These are phyloP conservation scores for Lophius piscatorius DNA, from an alignment of 2,113 vertebrate species.

Conservation along the genomic window DNA sequence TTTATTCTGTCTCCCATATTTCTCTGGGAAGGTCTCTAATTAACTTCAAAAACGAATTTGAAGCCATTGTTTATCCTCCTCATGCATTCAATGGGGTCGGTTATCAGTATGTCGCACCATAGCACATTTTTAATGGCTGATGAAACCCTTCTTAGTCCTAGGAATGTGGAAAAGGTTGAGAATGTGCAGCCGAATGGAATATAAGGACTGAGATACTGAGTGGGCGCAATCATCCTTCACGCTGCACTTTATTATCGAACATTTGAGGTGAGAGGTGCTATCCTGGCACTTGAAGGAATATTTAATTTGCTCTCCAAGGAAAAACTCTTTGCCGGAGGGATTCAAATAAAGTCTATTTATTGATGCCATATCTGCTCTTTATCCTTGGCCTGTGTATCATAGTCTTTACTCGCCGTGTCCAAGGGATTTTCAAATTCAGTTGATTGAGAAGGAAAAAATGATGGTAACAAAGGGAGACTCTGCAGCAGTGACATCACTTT, in stretches of 20 bases:
- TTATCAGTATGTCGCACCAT: constrained; percentile 22
- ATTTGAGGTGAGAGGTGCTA: constrained; percentile 3
- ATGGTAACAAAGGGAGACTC: constrained; percentile 64
- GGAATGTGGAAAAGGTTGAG: not conserved
- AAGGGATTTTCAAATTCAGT: constrained; percentile 25
- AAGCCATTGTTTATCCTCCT: constrained; percentile 7
- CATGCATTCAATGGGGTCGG: not conserved
- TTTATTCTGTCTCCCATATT: constrained; percentile 4
- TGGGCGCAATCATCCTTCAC: constrained; percentile 15
- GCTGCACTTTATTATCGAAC: constrained; percentile 10
- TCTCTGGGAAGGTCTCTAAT: constrained; percentile 1
- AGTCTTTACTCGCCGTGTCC: constrained; percentile 13
- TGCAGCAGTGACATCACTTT: constrained; percentile 57
- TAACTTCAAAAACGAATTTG: no score
- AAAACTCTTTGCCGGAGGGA: constrained; percentile 19
- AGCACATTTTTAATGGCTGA: constrained; percentile 6
- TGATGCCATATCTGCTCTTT: constrained; percentile 23
- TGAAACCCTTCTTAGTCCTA: not conserved
- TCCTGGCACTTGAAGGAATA: constrained; percentile 15
- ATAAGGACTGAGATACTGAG: not conserved
- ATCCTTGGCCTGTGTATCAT: not conserved
- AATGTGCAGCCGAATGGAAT: not conserved
- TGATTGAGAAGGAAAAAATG: constrained; percentile 39
- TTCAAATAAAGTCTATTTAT: constrained; percentile 34
- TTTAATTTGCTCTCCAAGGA: constrained; percentile 26